Conservation (phyloP, 2,113 vertebrate species). For the Manacus vitellinus region DNA sequence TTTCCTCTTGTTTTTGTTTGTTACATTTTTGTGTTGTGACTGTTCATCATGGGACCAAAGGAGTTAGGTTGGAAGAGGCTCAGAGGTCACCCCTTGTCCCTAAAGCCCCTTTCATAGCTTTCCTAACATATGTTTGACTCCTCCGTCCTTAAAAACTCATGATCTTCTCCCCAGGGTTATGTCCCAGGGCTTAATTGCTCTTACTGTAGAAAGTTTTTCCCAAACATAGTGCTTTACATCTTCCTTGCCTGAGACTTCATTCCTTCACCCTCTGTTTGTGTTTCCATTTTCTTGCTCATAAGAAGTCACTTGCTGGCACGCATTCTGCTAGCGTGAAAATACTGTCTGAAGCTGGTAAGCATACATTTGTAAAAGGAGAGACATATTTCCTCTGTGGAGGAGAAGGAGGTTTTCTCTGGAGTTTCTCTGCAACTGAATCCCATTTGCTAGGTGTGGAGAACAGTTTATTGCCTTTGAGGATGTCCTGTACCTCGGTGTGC, state of each 20-base stretch:
- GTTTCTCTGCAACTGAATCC: not conserved
- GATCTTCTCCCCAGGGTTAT: not conserved
- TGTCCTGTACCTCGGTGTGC: fast-evolving
- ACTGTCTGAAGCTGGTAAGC: not conserved
- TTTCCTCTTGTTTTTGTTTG: constrained; percentile 29
- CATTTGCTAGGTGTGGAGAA: not conserved
- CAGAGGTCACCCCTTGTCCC: not conserved
- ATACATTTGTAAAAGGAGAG: not conserved
- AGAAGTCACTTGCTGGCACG: not conserved
- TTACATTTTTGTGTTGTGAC: constrained; percentile 36
- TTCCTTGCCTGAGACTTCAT: not conserved
- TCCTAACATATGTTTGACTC: not conserved
- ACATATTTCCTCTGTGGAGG: not conserved
- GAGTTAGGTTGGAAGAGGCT: not conserved
- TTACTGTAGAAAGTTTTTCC: not conserved
- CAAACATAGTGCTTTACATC: too few species aligned
- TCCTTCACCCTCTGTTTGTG: not conserved
- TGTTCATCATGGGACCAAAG: not conserved
- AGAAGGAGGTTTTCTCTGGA: not conserved
- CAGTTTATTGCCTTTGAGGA: not conserved
- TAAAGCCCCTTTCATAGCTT: not conserved
- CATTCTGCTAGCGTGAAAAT: not conserved
- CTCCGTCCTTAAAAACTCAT: not conserved
- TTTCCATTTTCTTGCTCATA: not conserved
- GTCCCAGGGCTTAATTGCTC: not conserved